These are phyloP conservation scores for Astur gentilis DNA, from an alignment of 2,113 vertebrate species.

Conservation along the genomic window DNA sequence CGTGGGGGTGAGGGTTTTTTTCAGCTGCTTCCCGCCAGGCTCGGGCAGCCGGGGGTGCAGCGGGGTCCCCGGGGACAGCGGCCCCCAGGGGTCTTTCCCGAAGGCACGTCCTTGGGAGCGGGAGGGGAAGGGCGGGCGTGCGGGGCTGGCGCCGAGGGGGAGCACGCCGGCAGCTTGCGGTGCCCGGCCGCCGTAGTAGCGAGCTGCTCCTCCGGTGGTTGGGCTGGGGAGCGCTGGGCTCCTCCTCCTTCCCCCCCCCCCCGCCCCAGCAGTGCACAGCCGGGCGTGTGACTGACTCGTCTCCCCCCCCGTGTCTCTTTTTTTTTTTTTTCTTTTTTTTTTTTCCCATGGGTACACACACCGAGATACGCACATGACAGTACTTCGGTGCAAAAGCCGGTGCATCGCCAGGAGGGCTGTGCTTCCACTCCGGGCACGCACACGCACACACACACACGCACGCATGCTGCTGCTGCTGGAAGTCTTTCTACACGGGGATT, in stretches of 20 bases:
- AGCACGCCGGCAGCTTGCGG: not conserved
- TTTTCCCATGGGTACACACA: not conserved
- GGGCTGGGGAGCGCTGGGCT: conserved; percentile 68
- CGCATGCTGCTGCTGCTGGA: not conserved
- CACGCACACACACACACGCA: not conserved
- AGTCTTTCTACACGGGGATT: conserved; percentile 45
- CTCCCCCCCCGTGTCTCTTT: not conserved
- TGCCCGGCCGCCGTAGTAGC: not conserved
- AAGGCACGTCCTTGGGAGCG: not conserved
- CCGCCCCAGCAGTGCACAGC: not conserved
- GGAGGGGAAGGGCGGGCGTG: not conserved
- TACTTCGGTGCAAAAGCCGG: conserved; percentile 21
- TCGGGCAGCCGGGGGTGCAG: not conserved
- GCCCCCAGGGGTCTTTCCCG: not conserved
- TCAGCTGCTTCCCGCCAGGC: not conserved
- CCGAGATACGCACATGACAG: conserved; percentile 49
- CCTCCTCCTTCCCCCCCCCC: conserved; percentile 29
- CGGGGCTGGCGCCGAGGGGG: not conserved
- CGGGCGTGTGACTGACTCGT: conserved; percentile 9
- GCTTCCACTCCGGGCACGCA: conserved; percentile 40
- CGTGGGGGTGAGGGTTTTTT: fast-evolving
- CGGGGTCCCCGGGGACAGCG: no score
- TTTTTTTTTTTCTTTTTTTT: not conserved
- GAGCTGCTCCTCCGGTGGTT: conserved; percentile 50
- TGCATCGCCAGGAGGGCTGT: conserved; percentile 39